Base-by-base conservation (phyloP, 2,113 vertebrate genomes). In the Emydocephalus ijimae region DNA sequence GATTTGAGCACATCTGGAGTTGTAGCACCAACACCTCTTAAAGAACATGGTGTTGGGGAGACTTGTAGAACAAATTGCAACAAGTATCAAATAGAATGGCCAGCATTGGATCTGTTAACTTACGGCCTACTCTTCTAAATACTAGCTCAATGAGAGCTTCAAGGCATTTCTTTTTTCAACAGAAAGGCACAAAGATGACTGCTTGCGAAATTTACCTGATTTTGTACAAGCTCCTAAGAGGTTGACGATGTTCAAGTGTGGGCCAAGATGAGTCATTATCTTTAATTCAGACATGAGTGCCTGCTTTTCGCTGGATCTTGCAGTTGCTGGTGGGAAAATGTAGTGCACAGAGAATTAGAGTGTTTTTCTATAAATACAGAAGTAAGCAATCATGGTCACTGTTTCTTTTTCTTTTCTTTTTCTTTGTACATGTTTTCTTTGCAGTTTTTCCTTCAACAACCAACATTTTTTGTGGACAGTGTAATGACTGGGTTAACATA, bases 241-340 rank as follows among this genome's bases (percentile, higher is more conserved):
- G 96, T 99, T 99, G 29, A 99, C 99, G 1, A 99, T 99, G 95
- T 99, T 99, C 85, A 99, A 97, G 94, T 99, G 99, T 0, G 99
- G 99, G 9, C 99, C 99, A 1, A 99, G 98, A 92, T 99, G 99
- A 57, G 99, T 99, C 99, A 99, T 99, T 96, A 99, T 99, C 98
- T 99, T 99, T 97, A 99, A 97, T 93, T 99, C 99, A 29, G 99
- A 99, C 99, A 99, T 99, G 90, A 99, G 98, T 0, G 99, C 99
- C 93, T 99, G 99, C 89, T 99, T 99, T 96, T 99, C 99, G 92
- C 99, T 99, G 95, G 99, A 99, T 95, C 99, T 98, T 7, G 99
- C 99, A 2, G 99, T 99, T 92, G 99, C 99, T 99, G 96, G 97
- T 91, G 61, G 94, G 93, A 93, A 94, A 96, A 91, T 4, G 92